Percentiles rank a stretch among this genome's conserved stretches.
Evolutionary conservation across 2,888 invertebrate species (phyloP).

Genomic region (Mantis religiosa): DNA sequence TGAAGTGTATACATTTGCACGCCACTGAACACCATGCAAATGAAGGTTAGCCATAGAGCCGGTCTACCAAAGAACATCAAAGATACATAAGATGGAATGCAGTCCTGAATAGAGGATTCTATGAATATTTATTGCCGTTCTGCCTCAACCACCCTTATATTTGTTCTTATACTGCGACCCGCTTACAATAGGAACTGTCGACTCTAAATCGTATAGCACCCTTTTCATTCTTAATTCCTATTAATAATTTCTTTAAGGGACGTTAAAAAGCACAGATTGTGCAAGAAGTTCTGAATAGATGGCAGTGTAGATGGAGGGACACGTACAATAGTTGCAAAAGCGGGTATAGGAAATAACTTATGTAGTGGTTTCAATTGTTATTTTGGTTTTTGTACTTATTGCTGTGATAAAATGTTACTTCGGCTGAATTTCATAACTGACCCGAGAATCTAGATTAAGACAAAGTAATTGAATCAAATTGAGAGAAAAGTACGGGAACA

Average conservation of each 20-base stretch:
- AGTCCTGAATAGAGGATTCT: background rate
- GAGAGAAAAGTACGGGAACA: too few relatives aligned
- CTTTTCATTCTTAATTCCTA: background rate
- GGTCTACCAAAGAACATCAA: background rate
- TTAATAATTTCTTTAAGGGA: background rate
- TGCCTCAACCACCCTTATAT: background rate
- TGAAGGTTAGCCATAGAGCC: background rate
- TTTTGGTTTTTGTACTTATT: background rate
- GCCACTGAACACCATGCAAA: background rate
- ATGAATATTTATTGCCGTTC: background rate
- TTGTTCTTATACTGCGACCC: background rate
- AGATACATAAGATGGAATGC: background rate
- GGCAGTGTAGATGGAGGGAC: background rate
- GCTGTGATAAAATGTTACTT: background rate
- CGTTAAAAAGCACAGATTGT: background rate
- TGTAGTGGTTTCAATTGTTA: too few relatives aligned
- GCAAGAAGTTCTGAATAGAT: background rate
- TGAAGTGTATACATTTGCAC: background rate
- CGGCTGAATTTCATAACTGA: background rate
- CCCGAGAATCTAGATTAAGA: background rate
- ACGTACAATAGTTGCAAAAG: background rate
- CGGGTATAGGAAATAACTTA: too few relatives aligned
- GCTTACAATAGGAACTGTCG: background rate
- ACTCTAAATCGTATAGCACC: background rate
- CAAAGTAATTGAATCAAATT: background rate